Evolutionary conservation across 2,888 invertebrate species (phyloP), one percentile per base, ranked within the genome.

Genomic region (Latheticus oryzae): DNA sequence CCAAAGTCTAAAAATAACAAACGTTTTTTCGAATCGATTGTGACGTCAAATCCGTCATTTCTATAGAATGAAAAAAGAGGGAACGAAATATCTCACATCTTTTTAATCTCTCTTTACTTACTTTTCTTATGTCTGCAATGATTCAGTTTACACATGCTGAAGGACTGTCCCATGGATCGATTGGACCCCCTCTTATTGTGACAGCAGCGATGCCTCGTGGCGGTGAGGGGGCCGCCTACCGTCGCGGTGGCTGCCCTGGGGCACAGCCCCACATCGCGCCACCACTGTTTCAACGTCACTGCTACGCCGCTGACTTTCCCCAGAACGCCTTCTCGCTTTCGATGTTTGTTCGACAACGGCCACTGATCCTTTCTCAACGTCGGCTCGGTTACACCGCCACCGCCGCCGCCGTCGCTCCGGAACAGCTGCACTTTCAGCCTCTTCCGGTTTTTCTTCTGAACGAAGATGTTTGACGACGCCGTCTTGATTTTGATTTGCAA

Each of bases 141-240:
- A 82, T 88, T 87, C 80, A 88, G 85, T 84, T 87, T 88, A 82
- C 89, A 89, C 88, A 89, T 89, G 80, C 88, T 88, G 85, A 88
- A 87, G 81, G 88, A 84, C 83, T 88, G 88, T 85, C 89, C 89
- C 89, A 89, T 89, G 81, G 84, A 84, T 72, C 76, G 73, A 55
- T 32, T 37, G 40, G 71, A 63, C 60, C 67, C 71, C 56, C 68
- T 64, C 64, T 70, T 71, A 58, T 58, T 63, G 62, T 63, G 61
- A 40, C 60, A 57, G 62, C 64, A 62, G 43, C 54, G 58, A 40
- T 48, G 58, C 33, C 58, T 50, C 40, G 52, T 38, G 52, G 53
- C 47, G n/a, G n/a, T n/a, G 68, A 69, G 69, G 63, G 69, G 58
- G 52, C 65, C 66, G 67, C 71, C 73, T 69, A 74, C 68, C 65